phyloP scores from a whole-genome alignment of 2,888 invertebrate genomes.

The Harpalus rubripes region DNA sequence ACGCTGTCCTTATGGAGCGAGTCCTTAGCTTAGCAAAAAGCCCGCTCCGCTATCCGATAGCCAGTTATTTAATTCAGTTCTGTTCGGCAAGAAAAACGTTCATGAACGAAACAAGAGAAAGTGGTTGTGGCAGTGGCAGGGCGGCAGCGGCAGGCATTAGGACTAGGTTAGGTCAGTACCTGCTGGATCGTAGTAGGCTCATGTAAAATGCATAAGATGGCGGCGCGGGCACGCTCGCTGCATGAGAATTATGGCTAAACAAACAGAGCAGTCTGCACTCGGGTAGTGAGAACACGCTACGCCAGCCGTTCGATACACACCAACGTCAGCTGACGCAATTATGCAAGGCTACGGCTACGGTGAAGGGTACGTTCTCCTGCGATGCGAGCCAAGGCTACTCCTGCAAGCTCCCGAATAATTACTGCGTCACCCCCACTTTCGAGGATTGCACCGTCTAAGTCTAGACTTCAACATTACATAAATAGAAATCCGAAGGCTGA shows the following conservation, averaged over 20 bases:
- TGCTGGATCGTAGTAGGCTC: slow-evolving; percentile 78
- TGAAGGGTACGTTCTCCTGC: too few species aligned
- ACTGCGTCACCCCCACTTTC: background rate
- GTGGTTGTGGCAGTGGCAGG: slow-evolving; percentile 70
- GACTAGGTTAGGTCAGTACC: slow-evolving; percentile 78
- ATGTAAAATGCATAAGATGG: slow-evolving; percentile 85
- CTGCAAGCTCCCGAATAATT: background rate
- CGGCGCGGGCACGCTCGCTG: slow-evolving; percentile 76
- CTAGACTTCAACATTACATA: too few species aligned
- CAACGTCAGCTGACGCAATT: slow-evolving; percentile 63
- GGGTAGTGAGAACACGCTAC: slow-evolving; percentile 46
- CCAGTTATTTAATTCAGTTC: slow-evolving; percentile 63
- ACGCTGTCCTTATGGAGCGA: slow-evolving; percentile 37
- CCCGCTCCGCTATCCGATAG: slow-evolving; percentile 1
- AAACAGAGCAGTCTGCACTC: slow-evolving; percentile 72
- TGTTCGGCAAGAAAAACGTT: slow-evolving; percentile 59
- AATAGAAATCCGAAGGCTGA: too few species aligned
- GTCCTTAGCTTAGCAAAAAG: slow-evolving; percentile 40
- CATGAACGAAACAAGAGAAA: slow-evolving; percentile 71
- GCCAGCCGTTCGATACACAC: slow-evolving; percentile 46
- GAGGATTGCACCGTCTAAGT: too few species aligned
- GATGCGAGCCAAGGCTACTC: too few species aligned
- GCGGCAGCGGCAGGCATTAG: slow-evolving; percentile 70
- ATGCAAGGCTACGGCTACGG: slow-evolving; percentile 40
- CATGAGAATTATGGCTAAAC: slow-evolving; percentile 78